Percentiles rank a stretch among this genome's conserved stretches.
Evolutionary conservation across 1,140 invertebrate genomes (phyloP).

Genomic region (Diachasmimorpha longicaudata): DNA sequence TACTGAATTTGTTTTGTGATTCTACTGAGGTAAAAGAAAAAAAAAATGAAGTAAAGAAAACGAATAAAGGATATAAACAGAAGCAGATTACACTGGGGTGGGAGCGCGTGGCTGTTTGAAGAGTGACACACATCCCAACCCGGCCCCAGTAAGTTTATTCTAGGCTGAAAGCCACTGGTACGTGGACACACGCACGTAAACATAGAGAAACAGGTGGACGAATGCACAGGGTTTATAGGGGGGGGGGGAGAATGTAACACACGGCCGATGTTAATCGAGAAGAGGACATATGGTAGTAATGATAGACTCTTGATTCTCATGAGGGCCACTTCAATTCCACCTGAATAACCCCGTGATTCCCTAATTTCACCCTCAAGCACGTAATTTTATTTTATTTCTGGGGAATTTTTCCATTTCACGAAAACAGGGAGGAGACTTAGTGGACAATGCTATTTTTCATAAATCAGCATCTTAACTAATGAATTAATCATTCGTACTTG

Average conservation of each 20-base stretch:
- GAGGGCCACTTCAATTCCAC: constrained; percentile 34
- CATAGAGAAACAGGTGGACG: constrained; percentile 21
- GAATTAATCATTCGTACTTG: too few species aligned
- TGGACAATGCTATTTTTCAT: too few species aligned
- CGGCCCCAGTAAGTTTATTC: background rate
- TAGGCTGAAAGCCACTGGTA: background rate
- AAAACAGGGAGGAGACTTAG: too few species aligned
- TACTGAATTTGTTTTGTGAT: background rate
- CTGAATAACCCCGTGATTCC: constrained; percentile 52
- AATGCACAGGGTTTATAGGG: background rate
- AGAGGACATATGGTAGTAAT: constrained; percentile 61
- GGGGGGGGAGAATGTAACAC: background rate
- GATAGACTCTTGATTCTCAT: constrained; percentile 61
- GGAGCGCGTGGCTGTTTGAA: constrained; percentile 21
- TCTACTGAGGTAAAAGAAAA: constrained; percentile 3
- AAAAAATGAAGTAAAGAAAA: constrained; percentile 11
- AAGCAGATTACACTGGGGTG: constrained; percentile 22
- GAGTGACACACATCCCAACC: constrained; percentile 26
- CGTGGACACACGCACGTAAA: constrained; percentile 11
- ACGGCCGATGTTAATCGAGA: constrained; percentile 55
- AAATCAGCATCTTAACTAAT: too few species aligned
- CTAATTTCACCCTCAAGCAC: background rate
- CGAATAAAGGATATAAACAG: constrained; percentile 16
- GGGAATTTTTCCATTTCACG: background rate
- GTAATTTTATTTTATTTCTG: background rate